These are phyloP conservation scores for Myodes glareolus DNA, from an alignment of 2,113 vertebrate genomes.

Conservation along the genomic window DNA sequence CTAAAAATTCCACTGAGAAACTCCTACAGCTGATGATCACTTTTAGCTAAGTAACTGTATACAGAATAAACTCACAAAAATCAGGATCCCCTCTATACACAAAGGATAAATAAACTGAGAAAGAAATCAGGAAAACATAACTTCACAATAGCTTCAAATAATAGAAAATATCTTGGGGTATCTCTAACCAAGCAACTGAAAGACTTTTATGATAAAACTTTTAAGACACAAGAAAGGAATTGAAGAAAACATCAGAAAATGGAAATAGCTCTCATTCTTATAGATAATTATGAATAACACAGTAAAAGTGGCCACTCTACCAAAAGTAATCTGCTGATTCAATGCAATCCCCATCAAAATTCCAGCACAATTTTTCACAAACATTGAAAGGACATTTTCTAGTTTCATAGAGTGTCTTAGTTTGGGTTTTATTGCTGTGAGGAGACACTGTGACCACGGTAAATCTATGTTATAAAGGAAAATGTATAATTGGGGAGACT, in stretches of 20 bases:
- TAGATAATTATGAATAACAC: no score
- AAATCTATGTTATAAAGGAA: no score
- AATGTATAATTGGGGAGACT: no score
- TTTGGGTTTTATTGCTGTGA: no score
- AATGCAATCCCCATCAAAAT: no score
- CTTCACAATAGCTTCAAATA: neutral
- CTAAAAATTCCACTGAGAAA: neutral
- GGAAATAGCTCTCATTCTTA: no score
- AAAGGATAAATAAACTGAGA: neutral
- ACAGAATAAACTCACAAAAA: neutral
- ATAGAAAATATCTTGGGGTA: neutral
- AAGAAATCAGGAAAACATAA: neutral
- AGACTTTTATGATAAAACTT: neutral
- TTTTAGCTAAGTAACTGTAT: neutral
- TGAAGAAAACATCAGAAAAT: neutral
- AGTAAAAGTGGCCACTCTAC: no score
- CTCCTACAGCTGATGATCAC: neutral
- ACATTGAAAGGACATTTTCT: no score
- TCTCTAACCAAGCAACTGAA: neutral
- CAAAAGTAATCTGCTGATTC: no score
- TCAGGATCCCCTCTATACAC: neutral
- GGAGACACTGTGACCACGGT: no score
- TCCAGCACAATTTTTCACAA: no score
- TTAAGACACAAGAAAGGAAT: neutral
- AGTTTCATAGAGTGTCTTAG: no score